Evolutionary conservation across 1,140 invertebrate genomes (phyloP).

Genomic region (Bombus waltoni): DNA sequence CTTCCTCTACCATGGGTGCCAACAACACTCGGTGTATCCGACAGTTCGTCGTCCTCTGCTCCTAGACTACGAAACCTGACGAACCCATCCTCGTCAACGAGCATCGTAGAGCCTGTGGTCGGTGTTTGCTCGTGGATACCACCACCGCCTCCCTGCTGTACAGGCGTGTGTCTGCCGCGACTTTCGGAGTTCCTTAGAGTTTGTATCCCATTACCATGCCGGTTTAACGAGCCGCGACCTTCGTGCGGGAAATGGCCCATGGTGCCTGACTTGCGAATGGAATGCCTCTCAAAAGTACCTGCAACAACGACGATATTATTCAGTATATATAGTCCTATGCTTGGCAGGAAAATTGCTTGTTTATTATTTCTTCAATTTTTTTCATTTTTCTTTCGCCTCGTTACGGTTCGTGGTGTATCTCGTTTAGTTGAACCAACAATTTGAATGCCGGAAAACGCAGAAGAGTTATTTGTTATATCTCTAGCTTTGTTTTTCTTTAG

Average conservation of each 20-base stretch:
- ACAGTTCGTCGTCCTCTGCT: conserved; percentile 79
- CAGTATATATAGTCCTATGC: conserved; percentile 1
- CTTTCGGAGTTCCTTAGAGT: conserved; percentile 73
- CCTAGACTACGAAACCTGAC: conserved; percentile 90
- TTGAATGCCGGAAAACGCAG: neutral
- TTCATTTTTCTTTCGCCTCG: neutral
- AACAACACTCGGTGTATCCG: conserved; percentile 77
- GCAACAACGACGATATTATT: conserved; percentile 24
- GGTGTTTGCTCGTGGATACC: conserved; percentile 75
- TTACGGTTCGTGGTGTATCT: neutral
- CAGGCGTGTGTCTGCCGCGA: conserved; percentile 73
- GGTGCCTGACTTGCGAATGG: conserved; percentile 82
- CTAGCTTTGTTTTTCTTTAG: neutral
- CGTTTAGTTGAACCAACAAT: neutral
- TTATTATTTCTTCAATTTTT: neutral
- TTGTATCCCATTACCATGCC: conserved; percentile 78
- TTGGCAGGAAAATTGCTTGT: neutral
- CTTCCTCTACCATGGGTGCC: conserved; percentile 78
- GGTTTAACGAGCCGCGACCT: conserved; percentile 80
- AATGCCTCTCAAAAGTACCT: conserved; percentile 81
- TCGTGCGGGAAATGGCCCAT: conserved; percentile 80
- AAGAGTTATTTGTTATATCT: neutral
- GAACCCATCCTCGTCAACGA: conserved; percentile 93
- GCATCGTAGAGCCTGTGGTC: conserved; percentile 85
- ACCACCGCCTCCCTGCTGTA: conserved; percentile 38